Conservation (phyloP, 2,797 vertebrate species). For the Coranthus polyacanthus region DNA sequence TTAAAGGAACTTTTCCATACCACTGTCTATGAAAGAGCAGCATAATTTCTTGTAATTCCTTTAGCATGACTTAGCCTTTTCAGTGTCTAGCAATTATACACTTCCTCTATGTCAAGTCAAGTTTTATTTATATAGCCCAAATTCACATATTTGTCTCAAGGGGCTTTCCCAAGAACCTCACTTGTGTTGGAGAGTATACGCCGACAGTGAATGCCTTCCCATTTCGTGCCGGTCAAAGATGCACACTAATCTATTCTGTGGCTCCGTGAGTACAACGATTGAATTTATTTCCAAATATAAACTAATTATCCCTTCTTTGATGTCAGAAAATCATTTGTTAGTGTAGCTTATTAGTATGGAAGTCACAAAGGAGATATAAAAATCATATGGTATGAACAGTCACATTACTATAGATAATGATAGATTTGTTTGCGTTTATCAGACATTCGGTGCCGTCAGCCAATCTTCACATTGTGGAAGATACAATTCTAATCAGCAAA, state of each 20-base stretch:
- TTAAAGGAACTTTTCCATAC: slow-evolving; percentile 46
- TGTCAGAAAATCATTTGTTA: slow-evolving; percentile 61
- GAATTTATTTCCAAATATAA: slow-evolving; percentile 59
- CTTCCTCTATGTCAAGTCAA: background rate
- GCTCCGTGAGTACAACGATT: slow-evolving; percentile 54
- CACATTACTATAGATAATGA: slow-evolving; percentile 27
- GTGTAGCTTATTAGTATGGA: slow-evolving; percentile 51
- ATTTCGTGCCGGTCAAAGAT: slow-evolving; percentile 44
- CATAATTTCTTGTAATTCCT: slow-evolving; percentile 25
- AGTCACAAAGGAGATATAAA: slow-evolving; percentile 51
- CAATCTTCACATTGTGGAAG: slow-evolving; percentile 10
- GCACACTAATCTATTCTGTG: slow-evolving; percentile 44
- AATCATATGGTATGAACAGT: slow-evolving; percentile 46
- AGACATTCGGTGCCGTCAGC: slow-evolving; percentile 2
- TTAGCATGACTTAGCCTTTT: slow-evolving; percentile 29
- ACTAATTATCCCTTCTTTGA: slow-evolving; percentile 70
- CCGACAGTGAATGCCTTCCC: slow-evolving; percentile 34
- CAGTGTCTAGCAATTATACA: slow-evolving; percentile 2
- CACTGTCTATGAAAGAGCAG: slow-evolving; percentile 29
- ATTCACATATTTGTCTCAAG: too few relatives aligned
- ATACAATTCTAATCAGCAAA: slow-evolving; percentile 16
- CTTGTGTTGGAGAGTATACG: slow-evolving; percentile 24
- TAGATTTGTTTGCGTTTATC: slow-evolving; percentile 37
- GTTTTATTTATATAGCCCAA: background rate
- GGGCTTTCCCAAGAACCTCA: background rate